These are phyloP conservation scores for Bombylius major DNA, from an alignment of 2,888 invertebrate genomes.

Conservation along the genomic window DNA sequence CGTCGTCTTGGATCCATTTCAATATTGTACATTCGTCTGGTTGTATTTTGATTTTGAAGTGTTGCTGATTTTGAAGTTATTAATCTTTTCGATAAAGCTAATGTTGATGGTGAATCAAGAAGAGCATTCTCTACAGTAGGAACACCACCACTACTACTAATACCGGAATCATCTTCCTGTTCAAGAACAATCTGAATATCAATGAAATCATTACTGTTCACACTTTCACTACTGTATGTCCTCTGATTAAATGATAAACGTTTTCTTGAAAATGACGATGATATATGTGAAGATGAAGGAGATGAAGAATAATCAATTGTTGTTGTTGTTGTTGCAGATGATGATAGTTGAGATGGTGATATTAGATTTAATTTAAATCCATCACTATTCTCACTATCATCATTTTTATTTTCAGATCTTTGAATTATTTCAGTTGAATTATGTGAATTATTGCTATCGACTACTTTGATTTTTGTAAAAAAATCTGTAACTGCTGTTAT, in stretches of 20 bases:
- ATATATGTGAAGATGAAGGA: neutral
- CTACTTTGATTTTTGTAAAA: conserved; percentile 30
- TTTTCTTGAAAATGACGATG: conserved; percentile 18
- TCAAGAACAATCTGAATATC: conserved; percentile 27
- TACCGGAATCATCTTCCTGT: neutral
- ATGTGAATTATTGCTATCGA: conserved; percentile 21
- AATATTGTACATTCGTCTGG: neutral
- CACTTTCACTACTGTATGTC: conserved; percentile 29
- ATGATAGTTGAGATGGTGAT: neutral
- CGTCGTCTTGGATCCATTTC: neutral
- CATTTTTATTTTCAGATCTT: neutral
- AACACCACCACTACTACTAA: too few species aligned
- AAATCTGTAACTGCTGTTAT: conserved; percentile 41
- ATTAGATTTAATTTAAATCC: too few species aligned
- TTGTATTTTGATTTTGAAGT: neutral
- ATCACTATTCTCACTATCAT: neutral
- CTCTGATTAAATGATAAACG: conserved; percentile 30
- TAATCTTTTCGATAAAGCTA: neutral
- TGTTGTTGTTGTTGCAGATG: too few species aligned
- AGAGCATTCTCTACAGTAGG: too few species aligned
- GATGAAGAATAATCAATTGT: neutral
- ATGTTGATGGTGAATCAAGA: neutral
- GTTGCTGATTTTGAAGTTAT: neutral
- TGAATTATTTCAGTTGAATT: too few species aligned
- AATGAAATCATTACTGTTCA: conserved; percentile 24